Evolutionary conservation across 2,113 vertebrate species (phyloP).

Genomic region (Campylomormyrus tamandua): DNA sequence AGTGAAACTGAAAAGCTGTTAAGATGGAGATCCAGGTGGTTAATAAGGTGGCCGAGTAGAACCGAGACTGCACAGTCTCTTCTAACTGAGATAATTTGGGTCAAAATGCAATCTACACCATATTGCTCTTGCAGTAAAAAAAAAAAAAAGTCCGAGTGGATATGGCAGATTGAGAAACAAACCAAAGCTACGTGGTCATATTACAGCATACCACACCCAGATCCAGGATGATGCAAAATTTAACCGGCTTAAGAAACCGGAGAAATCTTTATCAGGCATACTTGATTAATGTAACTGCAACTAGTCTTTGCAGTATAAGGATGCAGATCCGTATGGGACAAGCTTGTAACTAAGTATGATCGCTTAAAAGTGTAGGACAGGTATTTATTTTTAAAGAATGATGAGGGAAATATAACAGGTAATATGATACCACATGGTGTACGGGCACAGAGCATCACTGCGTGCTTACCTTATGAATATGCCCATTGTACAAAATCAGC

Average conservation of each 20-base stretch:
- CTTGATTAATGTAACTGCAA: neutral
- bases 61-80: neutral
- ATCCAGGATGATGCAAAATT: neutral
- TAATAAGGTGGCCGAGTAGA: neutral
- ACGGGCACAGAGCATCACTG: neutral
- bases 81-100: neutral
- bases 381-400: neutral
- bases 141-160: neutral
- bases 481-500: conserved; percentile 70
- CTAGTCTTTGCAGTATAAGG: neutral
- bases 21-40: neutral
- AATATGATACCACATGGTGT: neutral
- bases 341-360: neutral
- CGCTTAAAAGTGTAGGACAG: neutral
- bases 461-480: conserved; percentile 77
- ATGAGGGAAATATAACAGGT: neutral
- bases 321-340: neutral
- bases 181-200: neutral
- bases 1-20: neutral
- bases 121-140: neutral
- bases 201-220: neutral
- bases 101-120: neutral
- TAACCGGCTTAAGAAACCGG: neutral
- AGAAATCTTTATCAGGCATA: neutral
- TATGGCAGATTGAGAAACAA: neutral